Evolutionary conservation across 2,888 invertebrate species (phyloP).

Genomic region (Tipula helvola): DNA sequence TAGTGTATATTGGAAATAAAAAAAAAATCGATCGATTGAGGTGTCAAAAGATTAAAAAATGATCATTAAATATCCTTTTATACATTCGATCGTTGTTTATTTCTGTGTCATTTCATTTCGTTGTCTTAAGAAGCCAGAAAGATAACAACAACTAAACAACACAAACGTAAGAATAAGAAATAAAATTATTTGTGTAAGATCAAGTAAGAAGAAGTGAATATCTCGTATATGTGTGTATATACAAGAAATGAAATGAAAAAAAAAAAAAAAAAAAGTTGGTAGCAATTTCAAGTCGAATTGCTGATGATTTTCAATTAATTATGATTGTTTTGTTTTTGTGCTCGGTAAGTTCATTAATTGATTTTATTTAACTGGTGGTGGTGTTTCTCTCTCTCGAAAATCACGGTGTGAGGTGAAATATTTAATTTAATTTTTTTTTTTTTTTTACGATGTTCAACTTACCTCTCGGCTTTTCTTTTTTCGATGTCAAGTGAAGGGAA

Average conservation of each 20-base stretch:
- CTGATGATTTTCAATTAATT: constrained; percentile 9
- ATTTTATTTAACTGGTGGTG: neutral
- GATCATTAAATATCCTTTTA: constrained; percentile 9
- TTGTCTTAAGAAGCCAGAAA: neutral
- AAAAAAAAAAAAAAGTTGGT: constrained; percentile 1
- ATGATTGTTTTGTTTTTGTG: neutral
- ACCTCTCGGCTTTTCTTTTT: neutral
- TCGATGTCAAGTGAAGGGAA: neutral
- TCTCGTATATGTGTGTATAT: neutral
- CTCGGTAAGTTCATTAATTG: neutral
- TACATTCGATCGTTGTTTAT: neutral
- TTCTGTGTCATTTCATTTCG: neutral
- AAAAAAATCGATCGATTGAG: constrained; percentile 5
- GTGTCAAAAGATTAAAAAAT: constrained; percentile 7
- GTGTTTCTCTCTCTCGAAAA: neutral
- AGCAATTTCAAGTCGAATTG: constrained; percentile 9
- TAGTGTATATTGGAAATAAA: neutral
- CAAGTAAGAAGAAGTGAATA: neutral
- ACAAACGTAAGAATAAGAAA: neutral
- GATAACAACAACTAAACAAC: neutral
- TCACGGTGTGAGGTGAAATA: constrained; percentile 8
- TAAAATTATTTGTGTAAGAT: neutral
- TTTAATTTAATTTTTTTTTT: neutral
- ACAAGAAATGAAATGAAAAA: neutral
- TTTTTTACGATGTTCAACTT: neutral